Percentiles rank a stretch among this genome's conserved stretches.
Conservation (phyloP, 1,140 invertebrate genomes). For the Bicyclus anynana region DNA sequence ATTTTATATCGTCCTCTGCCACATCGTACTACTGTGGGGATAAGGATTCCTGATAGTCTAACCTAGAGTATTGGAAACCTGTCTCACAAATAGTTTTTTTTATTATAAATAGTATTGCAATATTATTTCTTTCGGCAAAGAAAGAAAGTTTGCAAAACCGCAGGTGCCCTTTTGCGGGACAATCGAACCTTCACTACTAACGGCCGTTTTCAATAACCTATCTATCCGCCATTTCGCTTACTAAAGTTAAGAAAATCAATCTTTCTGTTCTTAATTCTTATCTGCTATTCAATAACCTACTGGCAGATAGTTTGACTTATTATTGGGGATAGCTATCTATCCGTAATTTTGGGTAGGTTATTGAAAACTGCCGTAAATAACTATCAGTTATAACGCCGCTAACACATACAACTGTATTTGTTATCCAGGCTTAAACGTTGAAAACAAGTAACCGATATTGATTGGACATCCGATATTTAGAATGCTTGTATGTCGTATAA, state of each 20-base stretch:
- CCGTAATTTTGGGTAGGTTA: no score
- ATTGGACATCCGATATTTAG: neutral
- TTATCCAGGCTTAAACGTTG: neutral
- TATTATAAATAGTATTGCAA: conserved; percentile 35
- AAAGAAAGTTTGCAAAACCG: conserved; percentile 62
- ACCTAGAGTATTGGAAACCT: conserved; percentile 58
- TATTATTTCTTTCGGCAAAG: conserved; percentile 53
- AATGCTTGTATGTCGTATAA: conserved; percentile 1
- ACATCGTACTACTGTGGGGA: conserved; percentile 31
- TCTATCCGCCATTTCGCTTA: no score
- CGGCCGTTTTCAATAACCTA: no score
- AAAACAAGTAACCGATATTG: neutral
- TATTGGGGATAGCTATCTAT: no score
- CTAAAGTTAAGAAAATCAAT: no score
- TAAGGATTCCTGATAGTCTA: conserved; percentile 66
- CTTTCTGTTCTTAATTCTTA: no score
- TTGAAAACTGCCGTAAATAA: no score
- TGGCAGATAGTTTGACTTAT: no score
- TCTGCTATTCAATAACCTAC: no score
- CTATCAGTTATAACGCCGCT: neutral
- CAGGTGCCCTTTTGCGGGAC: conserved; percentile 8
- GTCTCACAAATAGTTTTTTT: conserved; percentile 25
- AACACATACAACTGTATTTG: neutral
- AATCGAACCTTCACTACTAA: conserved; percentile 3
- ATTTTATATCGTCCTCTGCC: conserved; percentile 34